Conservation (phyloP, 2,888 invertebrate species). For the Liopterus haemorrhoidalis region DNA sequence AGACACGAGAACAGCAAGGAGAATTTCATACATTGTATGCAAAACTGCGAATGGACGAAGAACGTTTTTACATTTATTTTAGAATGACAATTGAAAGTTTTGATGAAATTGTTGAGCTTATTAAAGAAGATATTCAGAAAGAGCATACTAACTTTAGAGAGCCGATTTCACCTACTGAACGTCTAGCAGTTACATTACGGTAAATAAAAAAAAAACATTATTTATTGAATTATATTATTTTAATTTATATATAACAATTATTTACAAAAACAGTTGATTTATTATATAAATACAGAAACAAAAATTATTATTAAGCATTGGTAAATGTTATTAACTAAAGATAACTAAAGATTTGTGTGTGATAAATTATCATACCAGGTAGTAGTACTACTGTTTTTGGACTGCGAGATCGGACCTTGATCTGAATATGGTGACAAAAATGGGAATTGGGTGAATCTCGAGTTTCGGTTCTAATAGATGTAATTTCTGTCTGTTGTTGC, state of each 20-base stretch:
- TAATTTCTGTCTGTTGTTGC: not conserved
- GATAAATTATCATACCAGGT: not conserved
- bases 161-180: not conserved
- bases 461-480: not conserved
- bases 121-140: not conserved
- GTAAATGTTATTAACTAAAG: too few species aligned
- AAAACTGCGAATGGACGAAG: conserved; percentile 1
- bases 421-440: too few species aligned
- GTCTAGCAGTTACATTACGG: not conserved
- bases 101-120: conserved; percentile 3
- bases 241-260: too few species aligned
- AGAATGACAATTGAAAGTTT: not conserved
- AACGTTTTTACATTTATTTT: not conserved
- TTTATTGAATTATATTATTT: not conserved
- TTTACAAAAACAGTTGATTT: too few species aligned
- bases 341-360: not conserved
- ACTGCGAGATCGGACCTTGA: too few species aligned
- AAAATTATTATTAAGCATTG: too few species aligned
- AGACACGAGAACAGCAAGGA: not conserved
- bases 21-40: conserved; percentile 1
- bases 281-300: too few species aligned
- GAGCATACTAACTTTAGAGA: not conserved
- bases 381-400: too few species aligned
- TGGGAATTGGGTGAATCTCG: not conserved
- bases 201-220: not conserved